A percentile compares a stretch with the other conserved stretches of the same genome.
phyloP scores from a whole-genome alignment of 2,888 invertebrate species.

The Hypomecis punctinalis region DNA sequence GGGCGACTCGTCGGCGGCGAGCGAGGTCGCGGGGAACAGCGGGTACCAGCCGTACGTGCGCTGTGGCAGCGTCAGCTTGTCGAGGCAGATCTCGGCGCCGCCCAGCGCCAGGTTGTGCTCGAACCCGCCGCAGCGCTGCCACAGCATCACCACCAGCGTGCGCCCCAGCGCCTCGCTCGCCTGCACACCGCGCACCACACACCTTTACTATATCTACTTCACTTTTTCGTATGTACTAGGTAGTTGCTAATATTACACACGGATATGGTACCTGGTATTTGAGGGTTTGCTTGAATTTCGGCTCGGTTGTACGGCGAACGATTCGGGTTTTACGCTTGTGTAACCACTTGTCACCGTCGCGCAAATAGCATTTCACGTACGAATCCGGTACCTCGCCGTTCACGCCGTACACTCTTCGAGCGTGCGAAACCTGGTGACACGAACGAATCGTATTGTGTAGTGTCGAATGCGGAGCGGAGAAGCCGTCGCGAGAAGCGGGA shows the following conservation, averaged over 20 bases:
- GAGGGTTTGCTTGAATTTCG: slow-evolving; percentile 94
- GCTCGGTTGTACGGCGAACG: slow-evolving; percentile 92
- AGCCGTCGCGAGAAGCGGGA: background rate
- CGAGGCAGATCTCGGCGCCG: slow-evolving; percentile 94
- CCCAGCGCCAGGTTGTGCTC: slow-evolving; percentile 93
- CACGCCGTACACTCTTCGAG: slow-evolving; percentile 81
- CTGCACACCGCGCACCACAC: slow-evolving; percentile 56
- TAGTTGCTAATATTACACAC: too few species aligned
- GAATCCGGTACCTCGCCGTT: slow-evolving; percentile 93
- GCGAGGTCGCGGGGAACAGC: slow-evolving; percentile 93
- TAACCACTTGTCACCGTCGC: slow-evolving; percentile 94
- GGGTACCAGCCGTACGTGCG: slow-evolving; percentile 96
- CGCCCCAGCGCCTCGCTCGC: slow-evolving; percentile 91
- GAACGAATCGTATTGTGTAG: background rate
- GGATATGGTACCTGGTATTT: slow-evolving; percentile 87
- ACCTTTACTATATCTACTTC: slow-evolving; percentile 5
- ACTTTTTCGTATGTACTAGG: too few species aligned
- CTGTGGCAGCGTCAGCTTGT: slow-evolving; percentile 91
- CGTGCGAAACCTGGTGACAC: slow-evolving; percentile 70
- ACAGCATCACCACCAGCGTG: slow-evolving; percentile 95
- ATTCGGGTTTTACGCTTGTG: slow-evolving; percentile 97
- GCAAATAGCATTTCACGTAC: slow-evolving; percentile 96
- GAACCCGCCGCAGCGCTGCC: slow-evolving; percentile 95
- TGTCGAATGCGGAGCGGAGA: background rate
- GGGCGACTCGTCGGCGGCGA: slow-evolving; percentile 87